Conservation (phyloP, 2,888 invertebrate genomes). For the Papilio demoleus region DNA sequence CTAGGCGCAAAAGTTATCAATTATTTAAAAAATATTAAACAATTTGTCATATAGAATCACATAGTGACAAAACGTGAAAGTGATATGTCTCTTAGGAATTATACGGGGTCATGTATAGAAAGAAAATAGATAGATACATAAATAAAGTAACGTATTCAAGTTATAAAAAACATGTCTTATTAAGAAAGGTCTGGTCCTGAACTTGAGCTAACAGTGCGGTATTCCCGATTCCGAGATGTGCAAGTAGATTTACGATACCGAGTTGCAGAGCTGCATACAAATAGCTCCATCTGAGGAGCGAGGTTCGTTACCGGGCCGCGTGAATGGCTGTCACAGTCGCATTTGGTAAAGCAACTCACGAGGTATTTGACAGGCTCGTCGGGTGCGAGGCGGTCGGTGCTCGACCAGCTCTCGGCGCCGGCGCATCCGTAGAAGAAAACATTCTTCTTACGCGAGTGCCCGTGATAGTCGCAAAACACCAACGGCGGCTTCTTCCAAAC, state of each 20-base stretch:
- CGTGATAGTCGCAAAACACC: slow-evolving; percentile 90
- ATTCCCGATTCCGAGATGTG: slow-evolving; percentile 33
- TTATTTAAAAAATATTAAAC: neutral
- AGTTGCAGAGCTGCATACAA: slow-evolving; percentile 28
- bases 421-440: slow-evolving; percentile 94
- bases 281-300: slow-evolving; percentile 25
- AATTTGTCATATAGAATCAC: no score
- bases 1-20: neutral
- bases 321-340: slow-evolving; percentile 27
- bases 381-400: slow-evolving; percentile 80
- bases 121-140: neutral
- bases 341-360: slow-evolving; percentile 64
- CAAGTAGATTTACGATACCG: slow-evolving; percentile 36
- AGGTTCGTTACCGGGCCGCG: slow-evolving; percentile 31
- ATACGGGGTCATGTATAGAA: neutral
- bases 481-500: slow-evolving; percentile 84
- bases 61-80: no score
- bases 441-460: slow-evolving; percentile 93
- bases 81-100: no score
- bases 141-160: neutral
- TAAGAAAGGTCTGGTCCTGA: neutral
- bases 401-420: slow-evolving; percentile 86
- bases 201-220: slow-evolving; percentile 20
- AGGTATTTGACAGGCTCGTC: slow-evolving; percentile 85
- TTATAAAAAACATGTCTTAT: slow-evolving; percentile 30